These are phyloP conservation scores for Platichthys stellatus DNA, from an alignment of 2,113 vertebrate species.

Conservation along the genomic window DNA sequence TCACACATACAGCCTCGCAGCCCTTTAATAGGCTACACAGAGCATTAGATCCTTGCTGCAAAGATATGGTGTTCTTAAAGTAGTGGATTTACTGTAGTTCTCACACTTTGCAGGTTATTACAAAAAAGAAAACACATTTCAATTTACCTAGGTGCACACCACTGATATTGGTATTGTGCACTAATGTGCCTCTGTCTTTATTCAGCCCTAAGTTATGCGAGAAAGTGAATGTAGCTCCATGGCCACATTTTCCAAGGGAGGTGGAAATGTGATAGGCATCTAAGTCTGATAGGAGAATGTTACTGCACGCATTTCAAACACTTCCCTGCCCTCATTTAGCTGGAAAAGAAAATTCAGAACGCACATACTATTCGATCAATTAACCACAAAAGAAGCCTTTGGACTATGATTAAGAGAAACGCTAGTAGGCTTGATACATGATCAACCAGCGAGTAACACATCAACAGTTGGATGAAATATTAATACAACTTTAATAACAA, in stretches of 20 bases:
- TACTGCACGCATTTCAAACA: not conserved
- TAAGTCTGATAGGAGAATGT: too few species aligned
- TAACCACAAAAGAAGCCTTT: conserved; percentile 16
- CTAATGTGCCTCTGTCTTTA: conserved; percentile 1
- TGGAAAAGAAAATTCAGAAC: not conserved
- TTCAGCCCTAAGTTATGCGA: not conserved
- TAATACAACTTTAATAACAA: conserved; percentile 38
- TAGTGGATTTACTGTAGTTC: conserved; percentile 29
- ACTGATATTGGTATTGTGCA: conserved; percentile 12
- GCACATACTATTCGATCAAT: not conserved
- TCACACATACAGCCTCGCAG: conserved; percentile 46
- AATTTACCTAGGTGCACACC: conserved; percentile 31
- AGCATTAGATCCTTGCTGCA: conserved; percentile 48
- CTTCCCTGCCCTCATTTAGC: not conserved
- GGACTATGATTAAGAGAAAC: conserved; percentile 16
- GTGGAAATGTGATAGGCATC: too few species aligned
- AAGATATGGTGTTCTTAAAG: conserved; percentile 44
- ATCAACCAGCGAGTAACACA: not conserved
- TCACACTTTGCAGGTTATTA: not conserved
- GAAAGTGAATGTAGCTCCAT: too few species aligned
- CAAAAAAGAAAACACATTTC: conserved; percentile 27
- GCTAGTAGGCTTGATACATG: conserved; percentile 3
- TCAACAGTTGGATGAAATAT: conserved; percentile 32
- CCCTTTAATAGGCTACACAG: conserved; percentile 43
- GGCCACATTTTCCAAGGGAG: too few species aligned